Evolutionary conservation across 2,888 invertebrate genomes (phyloP).

Genomic region (Punctoribates punctum): DNA sequence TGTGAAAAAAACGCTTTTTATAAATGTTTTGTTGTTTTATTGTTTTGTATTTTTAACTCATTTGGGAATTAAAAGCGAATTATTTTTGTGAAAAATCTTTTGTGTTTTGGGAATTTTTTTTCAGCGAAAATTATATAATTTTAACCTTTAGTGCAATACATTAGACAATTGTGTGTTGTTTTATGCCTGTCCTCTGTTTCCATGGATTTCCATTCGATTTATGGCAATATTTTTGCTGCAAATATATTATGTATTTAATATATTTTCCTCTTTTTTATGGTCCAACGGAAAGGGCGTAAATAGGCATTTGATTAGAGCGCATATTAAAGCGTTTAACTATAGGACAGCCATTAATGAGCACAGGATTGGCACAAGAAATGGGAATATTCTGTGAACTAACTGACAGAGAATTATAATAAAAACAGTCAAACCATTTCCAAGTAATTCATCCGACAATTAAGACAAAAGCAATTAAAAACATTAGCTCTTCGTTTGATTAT

Average conservation of each 20-base stretch:
- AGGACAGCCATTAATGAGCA: background rate
- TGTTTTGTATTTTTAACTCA: background rate
- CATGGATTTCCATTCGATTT: conserved; percentile 31
- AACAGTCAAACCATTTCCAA: too few relatives aligned
- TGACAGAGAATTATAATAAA: too few relatives aligned
- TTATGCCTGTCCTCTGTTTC: conserved; percentile 1
- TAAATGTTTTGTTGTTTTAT: background rate
- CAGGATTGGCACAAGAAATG: background rate
- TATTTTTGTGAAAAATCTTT: background rate
- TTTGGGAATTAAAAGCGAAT: background rate
- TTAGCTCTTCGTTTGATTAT: too few relatives aligned
- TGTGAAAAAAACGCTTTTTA: background rate
- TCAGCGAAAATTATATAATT: conserved; percentile 10
- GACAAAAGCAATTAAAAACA: too few relatives aligned
- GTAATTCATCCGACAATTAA: too few relatives aligned
- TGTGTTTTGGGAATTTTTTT: background rate
- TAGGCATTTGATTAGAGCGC: background rate
- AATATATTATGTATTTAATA: conserved; percentile 8
- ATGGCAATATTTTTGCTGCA: conserved; percentile 9
- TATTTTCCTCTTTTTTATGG: background rate
- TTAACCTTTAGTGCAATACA: background rate
- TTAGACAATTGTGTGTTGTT: conserved; percentile 4
- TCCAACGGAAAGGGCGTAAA: conserved; percentile 30
- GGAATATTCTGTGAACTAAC: background rate
- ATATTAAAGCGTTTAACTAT: conserved; percentile 17